Conservation (phyloP, 2,113 vertebrate species). For the Tamias sibiricus region DNA sequence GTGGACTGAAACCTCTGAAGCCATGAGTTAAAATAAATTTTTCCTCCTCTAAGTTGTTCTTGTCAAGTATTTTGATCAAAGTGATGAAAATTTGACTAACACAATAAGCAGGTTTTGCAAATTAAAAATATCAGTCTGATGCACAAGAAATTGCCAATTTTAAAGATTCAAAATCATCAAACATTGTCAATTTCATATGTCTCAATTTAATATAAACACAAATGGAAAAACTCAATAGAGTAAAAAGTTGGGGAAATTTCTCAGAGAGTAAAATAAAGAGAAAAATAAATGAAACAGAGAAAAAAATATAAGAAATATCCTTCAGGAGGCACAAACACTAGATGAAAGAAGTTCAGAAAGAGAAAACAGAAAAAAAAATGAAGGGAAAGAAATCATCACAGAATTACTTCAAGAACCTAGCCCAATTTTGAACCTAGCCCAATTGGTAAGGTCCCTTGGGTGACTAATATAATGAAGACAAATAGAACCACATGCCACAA, state of each 20-base stretch:
- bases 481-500: neutral
- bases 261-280: neutral
- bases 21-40: no score
- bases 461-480: neutral
- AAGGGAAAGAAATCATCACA: neutral
- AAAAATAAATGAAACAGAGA: neutral
- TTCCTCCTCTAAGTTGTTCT: no score
- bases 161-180: neutral
- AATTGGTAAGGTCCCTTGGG: neutral
- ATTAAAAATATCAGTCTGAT: neutral
- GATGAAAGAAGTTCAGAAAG: neutral
- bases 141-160: neutral
- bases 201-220: neutral
- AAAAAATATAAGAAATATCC: neutral
- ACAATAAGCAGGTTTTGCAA: neutral
- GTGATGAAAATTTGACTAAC: no score
- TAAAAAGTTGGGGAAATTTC: neutral
- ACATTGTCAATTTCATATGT: neutral
- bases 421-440: neutral
- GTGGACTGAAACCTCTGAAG: no score
- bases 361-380: neutral
- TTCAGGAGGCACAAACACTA: neutral
- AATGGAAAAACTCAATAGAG: neutral
- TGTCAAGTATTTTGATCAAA: no score
- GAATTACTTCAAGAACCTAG: neutral